These are phyloP conservation scores for Cheilinus undulatus DNA, from an alignment of 2,113 vertebrate genomes.

Conservation along the genomic window DNA sequence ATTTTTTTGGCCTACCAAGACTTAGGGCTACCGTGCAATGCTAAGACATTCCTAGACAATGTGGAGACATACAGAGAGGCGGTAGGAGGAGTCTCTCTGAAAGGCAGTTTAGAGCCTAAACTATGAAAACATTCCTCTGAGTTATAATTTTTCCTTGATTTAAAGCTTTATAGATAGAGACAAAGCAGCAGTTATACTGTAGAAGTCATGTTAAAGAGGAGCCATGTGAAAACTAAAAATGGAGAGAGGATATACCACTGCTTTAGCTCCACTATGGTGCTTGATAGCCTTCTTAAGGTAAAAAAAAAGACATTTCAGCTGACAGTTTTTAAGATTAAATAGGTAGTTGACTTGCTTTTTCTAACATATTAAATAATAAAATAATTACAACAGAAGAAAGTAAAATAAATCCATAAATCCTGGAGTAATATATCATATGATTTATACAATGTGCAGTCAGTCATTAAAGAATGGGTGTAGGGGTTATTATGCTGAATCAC, in stretches of 20 bases:
- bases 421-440: no score
- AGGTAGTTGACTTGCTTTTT: background rate
- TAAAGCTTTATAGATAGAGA: constrained; percentile 21
- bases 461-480: no score
- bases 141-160: constrained; percentile 12
- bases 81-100: constrained; percentile 24
- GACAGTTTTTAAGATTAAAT: background rate
- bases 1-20: constrained; percentile 40
- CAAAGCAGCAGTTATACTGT: constrained; percentile 1
- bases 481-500: no score
- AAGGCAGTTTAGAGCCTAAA: constrained; percentile 16
- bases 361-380: no score
- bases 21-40: constrained; percentile 35
- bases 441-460: no score
- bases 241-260: background rate
- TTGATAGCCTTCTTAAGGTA: background rate
- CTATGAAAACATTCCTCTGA: constrained; percentile 37
- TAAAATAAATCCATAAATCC: no score
- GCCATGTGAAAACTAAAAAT: background rate
- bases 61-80: constrained; percentile 48
- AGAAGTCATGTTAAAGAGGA: background rate
- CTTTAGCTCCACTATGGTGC: background rate
- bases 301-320: background rate
- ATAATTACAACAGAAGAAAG: no score
- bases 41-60: constrained; percentile 52